Evolutionary conservation across 2,113 vertebrate species (phyloP).

Genomic region (Petromus typicus): DNA sequence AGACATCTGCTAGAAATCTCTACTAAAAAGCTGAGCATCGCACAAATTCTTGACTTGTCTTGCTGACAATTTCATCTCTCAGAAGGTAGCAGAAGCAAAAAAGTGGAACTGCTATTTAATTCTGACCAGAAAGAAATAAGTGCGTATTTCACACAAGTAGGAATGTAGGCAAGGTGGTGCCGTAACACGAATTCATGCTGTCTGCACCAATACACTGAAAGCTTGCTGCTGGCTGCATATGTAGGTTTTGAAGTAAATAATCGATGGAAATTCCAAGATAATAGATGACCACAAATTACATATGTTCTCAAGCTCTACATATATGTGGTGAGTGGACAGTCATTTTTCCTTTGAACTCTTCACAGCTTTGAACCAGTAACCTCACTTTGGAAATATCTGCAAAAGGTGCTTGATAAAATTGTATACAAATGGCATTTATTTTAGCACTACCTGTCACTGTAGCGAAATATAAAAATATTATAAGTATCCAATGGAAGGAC

Average conservation of each 20-base stretch:
- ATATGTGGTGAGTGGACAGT: not conserved
- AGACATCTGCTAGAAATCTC: slow-evolving; percentile 66
- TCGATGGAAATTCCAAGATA: not conserved
- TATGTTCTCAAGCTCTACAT: not conserved
- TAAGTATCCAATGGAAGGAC: not conserved
- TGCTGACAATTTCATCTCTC: slow-evolving; percentile 69
- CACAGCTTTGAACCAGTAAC: not conserved
- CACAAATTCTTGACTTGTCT: slow-evolving; percentile 61
- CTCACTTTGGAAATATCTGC: slow-evolving; percentile 10
- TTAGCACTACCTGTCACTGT: not conserved
- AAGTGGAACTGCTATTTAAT: slow-evolving; percentile 22
- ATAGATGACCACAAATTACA: not conserved
- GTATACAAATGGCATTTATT: not conserved
- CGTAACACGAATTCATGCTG: not conserved
- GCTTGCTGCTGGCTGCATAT: not conserved
- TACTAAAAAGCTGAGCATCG: slow-evolving; percentile 59
- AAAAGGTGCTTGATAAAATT: not conserved
- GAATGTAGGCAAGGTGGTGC: not conserved
- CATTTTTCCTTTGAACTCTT: not conserved
- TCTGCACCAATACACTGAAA: not conserved
- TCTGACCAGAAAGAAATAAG: slow-evolving; percentile 22
- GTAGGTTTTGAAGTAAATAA: not conserved
- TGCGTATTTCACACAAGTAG: not conserved
- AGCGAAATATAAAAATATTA: not conserved
- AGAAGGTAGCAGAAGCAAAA: slow-evolving; percentile 55